Evolutionary conservation across 2,797 vertebrate species (phyloP).

Genomic region (Myotis findleyi): DNA sequence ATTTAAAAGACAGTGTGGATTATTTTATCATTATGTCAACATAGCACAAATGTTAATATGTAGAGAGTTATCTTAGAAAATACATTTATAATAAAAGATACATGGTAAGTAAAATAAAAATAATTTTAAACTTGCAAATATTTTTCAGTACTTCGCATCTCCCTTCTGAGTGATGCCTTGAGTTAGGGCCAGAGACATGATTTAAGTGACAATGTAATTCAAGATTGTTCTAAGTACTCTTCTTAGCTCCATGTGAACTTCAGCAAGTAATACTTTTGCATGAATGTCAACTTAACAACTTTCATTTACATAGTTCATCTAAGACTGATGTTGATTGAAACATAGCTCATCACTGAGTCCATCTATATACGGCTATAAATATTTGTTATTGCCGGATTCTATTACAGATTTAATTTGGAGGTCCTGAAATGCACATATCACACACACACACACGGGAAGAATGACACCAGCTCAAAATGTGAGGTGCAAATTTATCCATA

Average conservation of each 20-base stretch:
- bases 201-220: not conserved
- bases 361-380: not conserved
- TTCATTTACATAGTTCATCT: not conserved
- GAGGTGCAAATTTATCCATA: not conserved
- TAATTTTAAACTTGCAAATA: not conserved
- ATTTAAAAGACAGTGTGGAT: not conserved
- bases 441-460: not conserved
- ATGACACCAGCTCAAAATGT: not conserved
- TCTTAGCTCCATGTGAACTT: not conserved
- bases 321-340: constrained; percentile 41
- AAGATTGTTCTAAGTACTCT: not conserved
- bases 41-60: not conserved
- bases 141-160: not conserved
- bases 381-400: not conserved
- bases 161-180: not conserved
- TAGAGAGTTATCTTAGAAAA: not conserved
- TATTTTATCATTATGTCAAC: not conserved
- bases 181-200: not conserved
- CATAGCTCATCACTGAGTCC: not conserved
- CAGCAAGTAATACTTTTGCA: not conserved
- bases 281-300: not conserved
- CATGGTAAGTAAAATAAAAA: not conserved
- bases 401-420: not conserved
- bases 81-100: not conserved
- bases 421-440: not conserved